phyloP scores from a whole-genome alignment of 2,797 vertebrate species.

The Cirrhinus molitorella region DNA sequence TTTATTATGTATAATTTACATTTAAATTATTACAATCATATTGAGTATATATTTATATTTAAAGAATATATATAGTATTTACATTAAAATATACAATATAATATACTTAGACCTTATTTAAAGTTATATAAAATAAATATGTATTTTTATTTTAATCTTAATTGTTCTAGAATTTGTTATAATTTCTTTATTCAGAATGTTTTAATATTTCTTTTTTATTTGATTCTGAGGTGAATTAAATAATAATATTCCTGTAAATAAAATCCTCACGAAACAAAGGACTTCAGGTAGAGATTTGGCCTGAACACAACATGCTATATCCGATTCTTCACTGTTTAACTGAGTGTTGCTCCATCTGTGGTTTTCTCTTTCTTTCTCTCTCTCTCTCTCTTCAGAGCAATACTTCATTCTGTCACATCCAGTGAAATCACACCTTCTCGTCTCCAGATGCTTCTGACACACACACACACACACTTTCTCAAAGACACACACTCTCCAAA shows the following conservation, averaged over 20 bases:
- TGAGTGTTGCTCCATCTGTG: conserved; percentile 28
- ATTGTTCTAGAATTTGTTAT: neutral
- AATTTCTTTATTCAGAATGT: neutral
- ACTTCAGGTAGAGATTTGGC: neutral
- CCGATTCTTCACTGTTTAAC: conserved; percentile 14
- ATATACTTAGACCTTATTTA: neutral
- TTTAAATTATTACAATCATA: neutral
- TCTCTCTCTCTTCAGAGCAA: conserved; percentile 19
- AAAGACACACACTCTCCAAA: conserved; percentile 9
- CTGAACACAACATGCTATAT: conserved; percentile 5
- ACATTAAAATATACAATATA: neutral
- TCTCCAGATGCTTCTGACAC: conserved; percentile 48
- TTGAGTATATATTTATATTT: neutral
- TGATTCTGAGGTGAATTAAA: neutral
- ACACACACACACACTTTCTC: conserved; percentile 19
- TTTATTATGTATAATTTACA: neutral
- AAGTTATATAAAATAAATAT: neutral
- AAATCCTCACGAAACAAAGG: conserved; percentile 23
- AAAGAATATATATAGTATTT: neutral
- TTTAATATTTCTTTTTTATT: neutral
- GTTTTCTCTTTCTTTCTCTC: conserved; percentile 12
- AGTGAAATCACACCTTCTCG: conserved; percentile 47
- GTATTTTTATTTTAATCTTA: neutral
- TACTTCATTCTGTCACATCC: conserved; percentile 38
- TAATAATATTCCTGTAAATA: neutral